A percentile compares a stretch with the other conserved stretches of the same genome.
Conservation (phyloP, 2,113 vertebrate species). For the Neolamprologus falcicula region DNA sequence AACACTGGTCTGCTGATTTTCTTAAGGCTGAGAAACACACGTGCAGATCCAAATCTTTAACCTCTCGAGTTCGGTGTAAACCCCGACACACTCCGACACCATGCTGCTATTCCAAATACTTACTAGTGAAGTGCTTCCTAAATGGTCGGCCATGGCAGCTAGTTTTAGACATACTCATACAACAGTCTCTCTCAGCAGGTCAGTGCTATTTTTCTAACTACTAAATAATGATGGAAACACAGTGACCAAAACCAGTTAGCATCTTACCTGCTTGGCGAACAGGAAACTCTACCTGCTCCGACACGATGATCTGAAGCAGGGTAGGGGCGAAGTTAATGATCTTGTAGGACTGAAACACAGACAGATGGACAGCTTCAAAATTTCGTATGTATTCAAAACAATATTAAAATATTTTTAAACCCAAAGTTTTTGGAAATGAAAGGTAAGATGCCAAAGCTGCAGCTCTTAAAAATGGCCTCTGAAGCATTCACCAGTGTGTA, state of each 20-base stretch:
- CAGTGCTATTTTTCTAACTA: not conserved
- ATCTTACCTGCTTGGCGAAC: constrained; percentile 92
- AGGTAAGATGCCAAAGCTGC: not conserved
- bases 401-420: not conserved
- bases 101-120: not conserved
- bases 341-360: constrained; percentile 88
- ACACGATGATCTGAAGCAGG: constrained; percentile 92
- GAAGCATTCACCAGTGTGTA: not conserved
- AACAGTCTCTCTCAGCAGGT: not conserved
- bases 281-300: constrained; percentile 94
- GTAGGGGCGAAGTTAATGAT: constrained; percentile 98
- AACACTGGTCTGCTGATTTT: not conserved
- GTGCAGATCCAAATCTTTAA: not conserved
- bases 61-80: rapidly evolving
- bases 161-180: not conserved
- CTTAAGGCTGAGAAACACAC: not conserved
- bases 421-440: not conserved
- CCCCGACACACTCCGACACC: not conserved
- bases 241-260: not conserved
- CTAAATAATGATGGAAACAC: not conserved
- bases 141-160: rapidly evolving
- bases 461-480: not conserved
- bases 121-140: not conserved
- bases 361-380: not conserved
- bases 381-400: rapidly evolving